phyloP scores from a whole-genome alignment of 2,113 vertebrate species.

The Entomyzon cyanotis region DNA sequence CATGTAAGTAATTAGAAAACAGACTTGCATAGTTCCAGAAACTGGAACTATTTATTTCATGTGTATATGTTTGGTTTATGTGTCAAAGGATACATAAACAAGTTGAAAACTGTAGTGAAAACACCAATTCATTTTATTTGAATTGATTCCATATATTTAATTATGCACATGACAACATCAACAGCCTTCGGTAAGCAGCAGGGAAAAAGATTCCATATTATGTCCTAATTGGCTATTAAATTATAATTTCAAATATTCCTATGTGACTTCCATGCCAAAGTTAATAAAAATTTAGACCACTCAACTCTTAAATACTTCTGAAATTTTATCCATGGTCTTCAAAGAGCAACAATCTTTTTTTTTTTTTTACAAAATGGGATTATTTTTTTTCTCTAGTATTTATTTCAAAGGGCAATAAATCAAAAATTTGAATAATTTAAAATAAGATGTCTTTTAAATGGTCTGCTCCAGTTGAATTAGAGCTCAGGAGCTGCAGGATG shows the following conservation, averaged over 20 bases:
- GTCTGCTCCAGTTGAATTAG: neutral
- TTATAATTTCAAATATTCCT: neutral
- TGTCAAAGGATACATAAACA: neutral
- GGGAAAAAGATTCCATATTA: neutral
- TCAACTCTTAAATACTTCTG: neutral
- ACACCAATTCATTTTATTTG: neutral
- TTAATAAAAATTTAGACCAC: neutral
- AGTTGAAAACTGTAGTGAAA: neutral
- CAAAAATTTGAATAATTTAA: neutral
- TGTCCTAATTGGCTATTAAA: neutral
- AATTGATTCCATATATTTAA: neutral
- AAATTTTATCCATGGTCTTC: neutral
- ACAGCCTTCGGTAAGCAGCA: neutral
- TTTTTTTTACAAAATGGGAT: neutral
- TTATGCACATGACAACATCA: neutral
- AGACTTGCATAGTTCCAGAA: neutral
- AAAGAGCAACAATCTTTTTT: neutral
- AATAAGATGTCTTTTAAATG: neutral
- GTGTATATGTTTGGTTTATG: neutral
- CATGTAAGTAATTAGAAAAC: neutral
- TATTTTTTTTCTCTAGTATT: neutral
- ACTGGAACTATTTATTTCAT: neutral
- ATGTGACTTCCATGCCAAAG: neutral
- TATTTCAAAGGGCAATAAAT: neutral
- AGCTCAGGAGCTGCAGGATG: neutral